A percentile compares a stretch with the other conserved stretches of the same genome.
Evolutionary conservation across 2,888 invertebrate genomes (phyloP).

Genomic region (Pachydiplax longipennis): DNA sequence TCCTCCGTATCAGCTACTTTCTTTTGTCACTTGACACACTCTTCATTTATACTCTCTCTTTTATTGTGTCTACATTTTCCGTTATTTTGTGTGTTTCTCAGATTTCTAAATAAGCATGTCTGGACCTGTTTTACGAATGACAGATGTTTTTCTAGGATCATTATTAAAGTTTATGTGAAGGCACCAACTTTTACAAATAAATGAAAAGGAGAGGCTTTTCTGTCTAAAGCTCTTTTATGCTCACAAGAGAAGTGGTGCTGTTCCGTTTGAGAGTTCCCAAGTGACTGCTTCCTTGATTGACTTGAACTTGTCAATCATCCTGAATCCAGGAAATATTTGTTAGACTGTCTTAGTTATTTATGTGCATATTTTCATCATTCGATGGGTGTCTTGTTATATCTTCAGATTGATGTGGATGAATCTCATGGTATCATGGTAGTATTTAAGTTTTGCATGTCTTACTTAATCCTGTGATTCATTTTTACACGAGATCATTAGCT

Average conservation of each 20-base stretch:
- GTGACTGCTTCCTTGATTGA: neutral
- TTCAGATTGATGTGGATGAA: neutral
- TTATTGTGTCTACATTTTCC: neutral
- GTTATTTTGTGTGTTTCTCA: neutral
- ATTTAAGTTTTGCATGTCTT: neutral
- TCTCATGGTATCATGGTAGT: neutral
- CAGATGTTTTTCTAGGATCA: neutral
- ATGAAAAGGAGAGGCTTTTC: neutral
- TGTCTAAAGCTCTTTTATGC: neutral
- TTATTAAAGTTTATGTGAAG: neutral
- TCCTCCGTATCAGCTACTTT: neutral
- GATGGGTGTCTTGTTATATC: neutral
- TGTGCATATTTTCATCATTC: neutral
- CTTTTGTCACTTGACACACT: neutral
- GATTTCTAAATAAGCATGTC: neutral
- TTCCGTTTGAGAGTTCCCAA: neutral
- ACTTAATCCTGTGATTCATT: neutral
- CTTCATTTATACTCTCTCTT: neutral
- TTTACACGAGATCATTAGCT: neutral
- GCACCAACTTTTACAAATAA: neutral
- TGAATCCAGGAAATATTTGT: neutral
- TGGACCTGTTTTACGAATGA: neutral
- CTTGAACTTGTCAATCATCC: neutral
- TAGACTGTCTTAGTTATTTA: neutral
- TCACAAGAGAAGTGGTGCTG: neutral